Evolutionary conservation across 2,113 vertebrate species (phyloP).

Genomic region (Ardeotis arabs): DNA sequence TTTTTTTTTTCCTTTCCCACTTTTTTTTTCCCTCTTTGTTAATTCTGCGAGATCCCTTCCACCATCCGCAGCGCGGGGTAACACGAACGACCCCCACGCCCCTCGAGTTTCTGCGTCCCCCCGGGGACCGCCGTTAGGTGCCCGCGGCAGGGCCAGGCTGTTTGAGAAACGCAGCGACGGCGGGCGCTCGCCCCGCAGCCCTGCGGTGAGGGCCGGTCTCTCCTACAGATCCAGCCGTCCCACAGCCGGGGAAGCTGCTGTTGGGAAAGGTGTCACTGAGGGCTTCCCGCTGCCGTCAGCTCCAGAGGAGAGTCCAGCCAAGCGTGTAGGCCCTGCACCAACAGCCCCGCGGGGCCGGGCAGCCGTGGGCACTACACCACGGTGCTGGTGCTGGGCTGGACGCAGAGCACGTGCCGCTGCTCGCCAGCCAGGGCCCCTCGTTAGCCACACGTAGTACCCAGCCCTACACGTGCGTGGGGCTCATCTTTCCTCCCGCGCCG

Average conservation of each 20-base stretch:
- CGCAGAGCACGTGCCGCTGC: fast-evolving
- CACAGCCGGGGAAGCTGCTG: fast-evolving
- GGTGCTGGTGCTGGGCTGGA: fast-evolving
- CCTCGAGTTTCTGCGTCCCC: too few relatives aligned
- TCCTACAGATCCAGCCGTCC: fast-evolving
- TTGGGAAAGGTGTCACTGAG: too few relatives aligned
- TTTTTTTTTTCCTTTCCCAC: fast-evolving
- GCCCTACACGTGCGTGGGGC: fast-evolving
- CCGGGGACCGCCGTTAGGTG: fast-evolving
- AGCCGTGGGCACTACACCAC: fast-evolving
- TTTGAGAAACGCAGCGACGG: fast-evolving
- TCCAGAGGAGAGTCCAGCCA: too few relatives aligned
- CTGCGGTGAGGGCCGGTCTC: too few relatives aligned
- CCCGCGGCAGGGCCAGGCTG: fast-evolving
- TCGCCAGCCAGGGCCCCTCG: not conserved
- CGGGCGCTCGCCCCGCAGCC: fast-evolving
- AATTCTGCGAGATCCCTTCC: fast-evolving
- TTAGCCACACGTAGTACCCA: too few relatives aligned
- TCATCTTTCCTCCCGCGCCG: too few relatives aligned
- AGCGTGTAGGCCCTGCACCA: too few relatives aligned
- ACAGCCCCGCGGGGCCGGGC: not conserved
- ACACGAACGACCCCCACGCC: too few relatives aligned
- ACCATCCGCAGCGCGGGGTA: fast-evolving
- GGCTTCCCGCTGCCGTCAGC: not conserved
- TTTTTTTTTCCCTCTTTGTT: fast-evolving